Evolutionary conservation across 2,888 invertebrate genomes (phyloP).

Genomic region (Oegoconia quadripuncta): DNA sequence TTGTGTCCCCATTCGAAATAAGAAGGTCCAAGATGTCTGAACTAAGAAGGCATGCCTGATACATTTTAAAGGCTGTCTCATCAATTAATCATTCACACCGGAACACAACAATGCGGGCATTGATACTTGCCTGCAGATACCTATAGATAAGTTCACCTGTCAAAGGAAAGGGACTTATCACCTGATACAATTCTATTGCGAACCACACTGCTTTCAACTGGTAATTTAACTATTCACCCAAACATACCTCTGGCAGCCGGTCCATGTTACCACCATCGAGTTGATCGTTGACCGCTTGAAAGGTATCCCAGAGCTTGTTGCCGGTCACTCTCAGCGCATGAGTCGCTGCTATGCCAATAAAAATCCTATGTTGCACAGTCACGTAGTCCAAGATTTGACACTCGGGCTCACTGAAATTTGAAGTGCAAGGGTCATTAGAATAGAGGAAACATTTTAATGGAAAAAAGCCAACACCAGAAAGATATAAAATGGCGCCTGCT

Average conservation of each 20-base stretch:
- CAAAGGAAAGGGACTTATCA: no score
- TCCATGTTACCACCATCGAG: slow-evolving; percentile 49
- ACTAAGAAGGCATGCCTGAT: no score
- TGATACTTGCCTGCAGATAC: no score
- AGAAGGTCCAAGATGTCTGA: no score
- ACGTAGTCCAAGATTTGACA: slow-evolving; percentile 94
- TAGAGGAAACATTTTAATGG: no score
- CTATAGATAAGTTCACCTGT: no score
- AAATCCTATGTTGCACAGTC: slow-evolving; percentile 95
- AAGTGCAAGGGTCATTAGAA: neutral
- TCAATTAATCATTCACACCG: no score
- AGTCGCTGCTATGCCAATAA: slow-evolving; percentile 89
- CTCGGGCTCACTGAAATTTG: slow-evolving; percentile 80
- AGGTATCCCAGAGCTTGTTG: slow-evolving; percentile 51
- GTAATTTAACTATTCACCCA: neutral
- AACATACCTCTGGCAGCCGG: slow-evolving; percentile 61
- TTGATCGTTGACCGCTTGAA: slow-evolving; percentile 45
- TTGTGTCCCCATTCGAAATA: no score
- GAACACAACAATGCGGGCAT: no score
- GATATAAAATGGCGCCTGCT: neutral
- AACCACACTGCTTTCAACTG: no score
- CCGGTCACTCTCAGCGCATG: slow-evolving; percentile 84
- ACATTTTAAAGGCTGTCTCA: no score
- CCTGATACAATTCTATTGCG: no score
- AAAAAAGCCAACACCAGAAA: neutral